Conservation (phyloP, 2,797 vertebrate species). For the Pseudopleuronectes americanus region DNA sequence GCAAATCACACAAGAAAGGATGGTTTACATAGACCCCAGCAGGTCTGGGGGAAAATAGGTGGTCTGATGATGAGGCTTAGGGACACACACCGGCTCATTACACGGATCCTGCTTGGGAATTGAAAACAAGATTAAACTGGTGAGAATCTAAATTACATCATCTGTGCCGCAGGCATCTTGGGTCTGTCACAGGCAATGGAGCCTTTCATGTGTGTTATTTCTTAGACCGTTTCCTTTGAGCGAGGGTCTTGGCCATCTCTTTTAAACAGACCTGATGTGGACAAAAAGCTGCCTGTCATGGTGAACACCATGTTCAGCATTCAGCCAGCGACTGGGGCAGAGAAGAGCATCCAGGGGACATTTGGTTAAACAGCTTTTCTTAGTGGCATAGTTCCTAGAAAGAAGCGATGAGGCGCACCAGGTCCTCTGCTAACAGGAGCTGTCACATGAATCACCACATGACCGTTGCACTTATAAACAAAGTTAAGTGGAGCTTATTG, state of each 20-base stretch:
- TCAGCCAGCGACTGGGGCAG: constrained; percentile 1
- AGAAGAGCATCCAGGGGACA: not conserved
- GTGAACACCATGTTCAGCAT: constrained; percentile 4
- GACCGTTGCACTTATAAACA: too few relatives aligned
- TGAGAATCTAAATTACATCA: constrained; percentile 64
- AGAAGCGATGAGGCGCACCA: not conserved
- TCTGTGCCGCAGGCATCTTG: constrained; percentile 50
- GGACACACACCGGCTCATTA: constrained; percentile 48
- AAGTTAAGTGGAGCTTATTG: too few relatives aligned
- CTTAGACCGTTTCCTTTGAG: constrained; percentile 34
- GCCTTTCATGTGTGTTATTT: constrained; percentile 44
- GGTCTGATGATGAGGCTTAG: constrained; percentile 46
- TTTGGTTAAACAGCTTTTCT: not conserved
- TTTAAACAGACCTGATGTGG: constrained; percentile 17
- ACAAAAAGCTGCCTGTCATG: not conserved
- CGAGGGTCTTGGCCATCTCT: constrained; percentile 35
- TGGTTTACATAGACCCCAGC: constrained; percentile 37
- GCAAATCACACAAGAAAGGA: constrained; percentile 39
- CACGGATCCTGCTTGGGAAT: constrained; percentile 50
- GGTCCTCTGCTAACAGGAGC: not conserved
- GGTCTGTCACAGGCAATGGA: constrained; percentile 58
- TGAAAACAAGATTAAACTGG: constrained; percentile 70
- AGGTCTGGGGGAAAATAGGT: constrained; percentile 41
- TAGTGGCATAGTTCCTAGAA: not conserved
- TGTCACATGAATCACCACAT: not conserved